A percentile compares a stretch with the other conserved stretches of the same genome.
Conservation (phyloP, 2,113 vertebrate genomes). For the Phocoena sinus region DNA sequence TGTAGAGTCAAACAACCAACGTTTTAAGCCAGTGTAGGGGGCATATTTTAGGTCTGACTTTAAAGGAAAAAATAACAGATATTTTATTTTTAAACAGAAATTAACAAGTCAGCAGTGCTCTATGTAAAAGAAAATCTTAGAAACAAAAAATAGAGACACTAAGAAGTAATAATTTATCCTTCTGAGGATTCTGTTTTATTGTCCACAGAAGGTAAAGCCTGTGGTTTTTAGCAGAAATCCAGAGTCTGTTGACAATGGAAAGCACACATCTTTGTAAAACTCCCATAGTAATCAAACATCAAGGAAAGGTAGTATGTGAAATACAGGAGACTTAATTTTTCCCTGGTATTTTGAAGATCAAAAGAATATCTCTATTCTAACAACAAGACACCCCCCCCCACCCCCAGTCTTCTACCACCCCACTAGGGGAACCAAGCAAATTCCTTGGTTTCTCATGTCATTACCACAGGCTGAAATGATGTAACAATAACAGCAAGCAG, state of each 20-base stretch:
- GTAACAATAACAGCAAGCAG: conserved; percentile 54
- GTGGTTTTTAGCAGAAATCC: not conserved
- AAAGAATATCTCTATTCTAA: conserved; percentile 39
- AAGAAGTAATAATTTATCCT: not conserved
- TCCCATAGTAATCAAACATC: not conserved
- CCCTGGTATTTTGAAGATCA: not conserved
- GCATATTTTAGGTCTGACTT: not conserved
- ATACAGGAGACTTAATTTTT: not conserved
- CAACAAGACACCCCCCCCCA: not conserved
- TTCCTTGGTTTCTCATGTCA: not conserved
- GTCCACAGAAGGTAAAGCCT: not conserved
- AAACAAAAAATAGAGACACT: not conserved
- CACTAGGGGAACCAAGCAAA: conserved; percentile 22
- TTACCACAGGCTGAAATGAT: conserved; percentile 52
- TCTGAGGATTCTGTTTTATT: not conserved
- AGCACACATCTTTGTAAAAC: not conserved
- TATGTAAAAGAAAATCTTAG: not conserved
- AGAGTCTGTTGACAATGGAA: not conserved
- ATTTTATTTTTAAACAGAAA: not conserved
- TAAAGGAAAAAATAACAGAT: not conserved
- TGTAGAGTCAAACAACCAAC: not conserved
- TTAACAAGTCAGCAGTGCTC: not conserved
- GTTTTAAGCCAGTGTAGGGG: not conserved
- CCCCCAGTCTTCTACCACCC: not conserved
- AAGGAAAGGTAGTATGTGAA: conserved; percentile 13